Conservation (phyloP, 2,113 vertebrate species). For the Equus przewalskii region DNA sequence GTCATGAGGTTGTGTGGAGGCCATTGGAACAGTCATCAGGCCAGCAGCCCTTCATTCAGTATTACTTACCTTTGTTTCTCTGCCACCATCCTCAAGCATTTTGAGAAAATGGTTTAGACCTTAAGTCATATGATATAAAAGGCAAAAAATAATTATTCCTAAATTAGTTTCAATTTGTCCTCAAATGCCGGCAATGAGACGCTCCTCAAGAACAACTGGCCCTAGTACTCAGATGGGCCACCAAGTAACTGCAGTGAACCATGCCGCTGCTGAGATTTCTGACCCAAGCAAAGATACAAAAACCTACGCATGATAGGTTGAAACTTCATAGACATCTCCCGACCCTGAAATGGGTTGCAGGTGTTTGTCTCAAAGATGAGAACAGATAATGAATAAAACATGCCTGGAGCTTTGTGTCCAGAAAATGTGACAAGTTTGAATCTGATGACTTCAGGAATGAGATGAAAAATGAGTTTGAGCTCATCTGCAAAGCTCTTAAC, state of each 20-base stretch:
- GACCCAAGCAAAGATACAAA: not conserved
- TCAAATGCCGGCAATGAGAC: not conserved
- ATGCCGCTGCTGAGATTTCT: not conserved
- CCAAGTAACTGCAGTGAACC: not conserved
- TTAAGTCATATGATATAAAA: not conserved
- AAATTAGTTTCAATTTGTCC: not conserved
- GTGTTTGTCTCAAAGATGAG: slow-evolving; percentile 84
- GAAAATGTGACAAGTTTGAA: slow-evolving; percentile 84
- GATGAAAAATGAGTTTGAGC: slow-evolving; percentile 88
- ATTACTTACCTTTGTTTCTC: not conserved
- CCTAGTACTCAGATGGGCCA: not conserved
- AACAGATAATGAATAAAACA: slow-evolving; percentile 89
- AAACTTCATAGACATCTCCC: not conserved
- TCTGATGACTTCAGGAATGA: slow-evolving; percentile 74
- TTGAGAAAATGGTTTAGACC: slow-evolving; percentile 15
- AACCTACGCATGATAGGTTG: not conserved
- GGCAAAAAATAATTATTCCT: not conserved
- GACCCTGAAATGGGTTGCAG: slow-evolving; percentile 84
- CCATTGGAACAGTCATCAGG: not conserved
- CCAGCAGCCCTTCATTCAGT: not conserved
- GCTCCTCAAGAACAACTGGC: too few species aligned
- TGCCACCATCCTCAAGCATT: not conserved
- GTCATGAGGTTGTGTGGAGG: not conserved
- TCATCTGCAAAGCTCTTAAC: slow-evolving; percentile 86
- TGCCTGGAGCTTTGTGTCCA: slow-evolving; percentile 80